Percentiles rank a stretch among this genome's conserved stretches.
Conservation (phyloP, 2,113 vertebrate genomes). For the Pachyramphus minor region DNA sequence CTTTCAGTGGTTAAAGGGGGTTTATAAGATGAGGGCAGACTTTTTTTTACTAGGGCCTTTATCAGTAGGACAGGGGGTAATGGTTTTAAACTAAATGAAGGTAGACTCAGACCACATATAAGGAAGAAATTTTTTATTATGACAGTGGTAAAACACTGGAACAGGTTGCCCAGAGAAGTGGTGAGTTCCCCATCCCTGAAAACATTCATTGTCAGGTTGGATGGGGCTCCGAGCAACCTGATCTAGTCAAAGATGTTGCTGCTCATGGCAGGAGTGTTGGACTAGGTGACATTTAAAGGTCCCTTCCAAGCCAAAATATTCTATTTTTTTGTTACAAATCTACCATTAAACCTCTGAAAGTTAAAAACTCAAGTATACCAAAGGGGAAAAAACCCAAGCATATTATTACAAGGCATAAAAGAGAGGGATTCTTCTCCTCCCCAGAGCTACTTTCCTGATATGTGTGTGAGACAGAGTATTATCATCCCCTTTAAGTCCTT, state of each 20-base stretch:
- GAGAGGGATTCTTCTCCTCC: background rate
- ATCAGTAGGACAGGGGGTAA: background rate
- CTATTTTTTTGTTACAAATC: background rate
- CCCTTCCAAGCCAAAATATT: background rate
- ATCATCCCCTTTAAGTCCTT: background rate
- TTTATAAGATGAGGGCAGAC: background rate
- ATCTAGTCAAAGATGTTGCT: background rate
- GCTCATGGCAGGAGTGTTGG: rapidly evolving
- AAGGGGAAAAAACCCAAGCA: background rate
- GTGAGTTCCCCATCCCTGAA: background rate
- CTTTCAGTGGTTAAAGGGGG: background rate
- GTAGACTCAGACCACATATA: background rate
- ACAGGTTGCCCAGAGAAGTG: background rate
- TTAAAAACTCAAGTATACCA: background rate
- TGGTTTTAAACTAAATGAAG: background rate
- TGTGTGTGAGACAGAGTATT: background rate
- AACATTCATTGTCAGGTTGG: background rate
- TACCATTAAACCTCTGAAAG: background rate
- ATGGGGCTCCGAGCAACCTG: background rate
- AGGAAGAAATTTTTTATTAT: rapidly evolving
- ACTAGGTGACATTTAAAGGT: background rate
- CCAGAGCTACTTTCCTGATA: background rate
- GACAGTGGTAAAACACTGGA: background rate
- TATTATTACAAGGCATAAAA: background rate
- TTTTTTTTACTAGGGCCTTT: background rate